A percentile compares a stretch with the other conserved stretches of the same genome.
Evolutionary conservation across 2,888 invertebrate genomes (phyloP).

Genomic region (Physocephala rufipes): DNA sequence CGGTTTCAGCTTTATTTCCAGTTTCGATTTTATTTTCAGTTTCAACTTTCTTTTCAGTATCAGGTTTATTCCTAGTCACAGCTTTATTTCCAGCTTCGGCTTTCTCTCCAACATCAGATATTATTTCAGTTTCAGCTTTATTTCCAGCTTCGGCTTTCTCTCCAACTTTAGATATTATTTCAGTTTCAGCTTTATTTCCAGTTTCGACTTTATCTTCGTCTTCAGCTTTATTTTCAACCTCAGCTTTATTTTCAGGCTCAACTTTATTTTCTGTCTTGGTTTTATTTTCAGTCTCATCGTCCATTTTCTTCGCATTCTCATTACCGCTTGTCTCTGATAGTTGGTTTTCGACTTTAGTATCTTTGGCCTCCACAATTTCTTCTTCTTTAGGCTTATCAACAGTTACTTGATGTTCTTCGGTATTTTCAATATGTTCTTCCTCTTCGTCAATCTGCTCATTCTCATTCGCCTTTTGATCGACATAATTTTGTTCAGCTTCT

Average conservation of each 20-base stretch:
- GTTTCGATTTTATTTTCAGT: not conserved
- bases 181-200: no score
- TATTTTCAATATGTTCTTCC: constrained; percentile 47
- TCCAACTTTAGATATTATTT: no score
- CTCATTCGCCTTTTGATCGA: constrained; percentile 3
- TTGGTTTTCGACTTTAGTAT: not conserved
- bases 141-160: no score
- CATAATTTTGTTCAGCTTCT: constrained; percentile 44
- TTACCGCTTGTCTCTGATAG: not conserved
- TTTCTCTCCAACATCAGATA: no score
- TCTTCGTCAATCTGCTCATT: constrained; percentile 3
- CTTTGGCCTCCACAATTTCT: not conserved
- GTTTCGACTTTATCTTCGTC: no score
- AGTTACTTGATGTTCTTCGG: constrained; percentile 55
- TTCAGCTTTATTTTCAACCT: no score
- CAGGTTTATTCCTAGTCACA: no score
- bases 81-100: no score
- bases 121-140: no score
- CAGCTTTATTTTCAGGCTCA: no score
- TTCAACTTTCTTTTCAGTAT: constrained; percentile 5
- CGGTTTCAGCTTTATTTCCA: not conserved
- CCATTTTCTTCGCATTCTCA: no score
- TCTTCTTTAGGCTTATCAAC: constrained; percentile 39
- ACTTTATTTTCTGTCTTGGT: no score
- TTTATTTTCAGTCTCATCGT: not conserved